Evolutionary conservation across 2,797 vertebrate genomes (phyloP), one percentile per base, ranked within the genome.

Genomic region (Benthosema pterotum): DNA sequence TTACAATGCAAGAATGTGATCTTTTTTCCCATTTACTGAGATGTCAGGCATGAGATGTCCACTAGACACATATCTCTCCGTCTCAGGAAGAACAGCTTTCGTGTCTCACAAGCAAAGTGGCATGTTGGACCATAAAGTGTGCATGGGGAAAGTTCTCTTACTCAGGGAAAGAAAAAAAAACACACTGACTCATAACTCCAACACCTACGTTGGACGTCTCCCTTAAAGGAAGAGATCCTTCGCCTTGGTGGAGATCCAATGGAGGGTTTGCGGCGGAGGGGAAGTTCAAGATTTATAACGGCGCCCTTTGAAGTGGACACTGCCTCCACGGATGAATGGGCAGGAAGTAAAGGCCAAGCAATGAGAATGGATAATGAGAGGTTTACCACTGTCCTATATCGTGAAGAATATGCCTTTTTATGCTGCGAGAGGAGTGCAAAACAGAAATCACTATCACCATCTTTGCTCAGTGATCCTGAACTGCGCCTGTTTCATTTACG

Each of bases 261-360:
- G n/a, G 25, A 38, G 32, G 45, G 18, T 46, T n/a, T 46, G 12
- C 45, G 45, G 32, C 18, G 18, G 18, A 13, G 16, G 19, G 50
- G 16, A 38, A 22, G 43, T 53, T 28, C 46, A 42, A 11, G 16
- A 53, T 32, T 45, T 53, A 62, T 22, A 62, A 46, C 60, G 11
- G 42, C 42, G 51, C 19, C 50, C 50, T 62, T 62, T 53, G 51
- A 50, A 18, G 28, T 45, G 60, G 51, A 52, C 51, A 45, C n/a
- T 32, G 15, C 42, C 11, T 53, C 42, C 18, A 11, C 7, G 19
- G 51, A 18, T 62, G 42, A 53, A 15, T 16, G 19, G 9, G 42
- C 42, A 15, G 43, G 17, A 28, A 17, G 14, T 18, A 46, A 25
- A 22, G 38, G 51, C 42, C 19, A 19, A 18, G 42, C 13, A 50